Conservation (phyloP, 1,140 invertebrate genomes). For the Trichonephila clavata region DNA sequence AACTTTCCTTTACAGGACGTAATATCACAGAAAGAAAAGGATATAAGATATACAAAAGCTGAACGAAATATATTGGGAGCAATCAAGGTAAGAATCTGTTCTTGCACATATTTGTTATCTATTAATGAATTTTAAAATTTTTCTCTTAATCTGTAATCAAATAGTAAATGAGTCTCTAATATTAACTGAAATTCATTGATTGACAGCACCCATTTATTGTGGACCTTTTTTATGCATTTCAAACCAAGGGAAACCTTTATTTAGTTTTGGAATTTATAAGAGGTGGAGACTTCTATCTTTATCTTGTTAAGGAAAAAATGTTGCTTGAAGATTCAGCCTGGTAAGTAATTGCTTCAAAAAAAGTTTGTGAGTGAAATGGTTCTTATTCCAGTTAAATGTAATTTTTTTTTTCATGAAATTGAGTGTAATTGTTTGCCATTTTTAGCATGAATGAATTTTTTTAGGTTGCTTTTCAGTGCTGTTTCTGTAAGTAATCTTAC, state of each 20-base stretch:
- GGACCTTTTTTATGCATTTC: constrained; percentile 99
- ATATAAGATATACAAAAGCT: constrained; percentile 99
- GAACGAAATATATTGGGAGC: constrained; percentile 99
- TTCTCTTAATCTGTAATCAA: no score
- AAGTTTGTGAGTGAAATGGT: no score
- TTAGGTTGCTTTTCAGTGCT: no score
- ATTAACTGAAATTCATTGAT: constrained; percentile 69
- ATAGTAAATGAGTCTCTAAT: no score
- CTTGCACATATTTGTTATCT: no score
- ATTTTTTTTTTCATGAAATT: no score
- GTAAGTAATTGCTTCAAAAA: constrained; percentile 82
- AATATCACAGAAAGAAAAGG: constrained; percentile 99
- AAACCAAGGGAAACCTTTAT: constrained; percentile 99
- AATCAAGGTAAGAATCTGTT: constrained; percentile 88
- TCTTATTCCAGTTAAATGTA: no score
- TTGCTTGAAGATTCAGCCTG: constrained; percentile 98
- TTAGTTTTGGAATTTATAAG: constrained; percentile 98
- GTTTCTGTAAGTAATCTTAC: no score
- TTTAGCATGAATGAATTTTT: no score
- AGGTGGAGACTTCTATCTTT: constrained; percentile 99
- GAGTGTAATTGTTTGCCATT: no score
- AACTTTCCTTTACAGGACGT: constrained; percentile 85
- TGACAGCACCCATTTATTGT: constrained; percentile 99
- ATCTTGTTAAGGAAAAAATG: constrained; percentile 98
- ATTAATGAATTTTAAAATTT: no score